Conservation (phyloP, 2,797 vertebrate genomes). For the Acipenser oxyrinchus region DNA sequence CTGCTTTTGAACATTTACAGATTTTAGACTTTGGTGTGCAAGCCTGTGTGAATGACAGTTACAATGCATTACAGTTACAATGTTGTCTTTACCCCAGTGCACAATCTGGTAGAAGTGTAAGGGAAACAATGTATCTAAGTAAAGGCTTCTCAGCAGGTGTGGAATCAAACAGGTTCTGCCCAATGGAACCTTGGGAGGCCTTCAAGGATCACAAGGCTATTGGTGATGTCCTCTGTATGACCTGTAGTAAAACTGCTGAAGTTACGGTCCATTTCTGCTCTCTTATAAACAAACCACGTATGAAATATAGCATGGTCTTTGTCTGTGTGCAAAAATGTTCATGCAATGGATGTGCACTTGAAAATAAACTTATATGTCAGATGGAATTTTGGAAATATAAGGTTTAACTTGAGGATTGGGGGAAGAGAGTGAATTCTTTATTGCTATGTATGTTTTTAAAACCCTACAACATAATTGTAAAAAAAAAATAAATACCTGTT, state of each 20-base stretch:
- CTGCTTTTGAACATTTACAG: not conserved
- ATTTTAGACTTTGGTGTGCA: not conserved
- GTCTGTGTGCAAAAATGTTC: not conserved
- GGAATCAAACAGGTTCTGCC: slow-evolving; percentile 85
- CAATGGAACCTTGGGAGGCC: slow-evolving; percentile 70
- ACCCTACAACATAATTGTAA: no score
- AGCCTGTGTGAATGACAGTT: slow-evolving; percentile 17
- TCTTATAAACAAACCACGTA: slow-evolving; percentile 59
- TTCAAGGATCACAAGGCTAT: slow-evolving; percentile 77
- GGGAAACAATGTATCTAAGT: slow-evolving; percentile 75
- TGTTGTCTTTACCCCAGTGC: slow-evolving; percentile 65
- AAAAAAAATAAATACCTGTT: no score
- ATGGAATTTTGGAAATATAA: not conserved
- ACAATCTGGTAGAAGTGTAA: slow-evolving; percentile 64
- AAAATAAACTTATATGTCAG: not conserved
- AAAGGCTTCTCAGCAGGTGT: slow-evolving; percentile 90
- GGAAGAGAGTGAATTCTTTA: no score
- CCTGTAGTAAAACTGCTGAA: slow-evolving; percentile 71
- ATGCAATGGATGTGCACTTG: not conserved
- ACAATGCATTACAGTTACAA: slow-evolving; percentile 31
- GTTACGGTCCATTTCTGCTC: slow-evolving; percentile 81
- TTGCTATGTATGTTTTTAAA: no score
- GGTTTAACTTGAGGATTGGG: no score
- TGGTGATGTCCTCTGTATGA: slow-evolving; percentile 81
- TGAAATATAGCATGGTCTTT: slow-evolving; percentile 42